These are phyloP conservation scores for Archips xylosteana DNA, from an alignment of 2,888 invertebrate genomes.

Conservation along the genomic window DNA sequence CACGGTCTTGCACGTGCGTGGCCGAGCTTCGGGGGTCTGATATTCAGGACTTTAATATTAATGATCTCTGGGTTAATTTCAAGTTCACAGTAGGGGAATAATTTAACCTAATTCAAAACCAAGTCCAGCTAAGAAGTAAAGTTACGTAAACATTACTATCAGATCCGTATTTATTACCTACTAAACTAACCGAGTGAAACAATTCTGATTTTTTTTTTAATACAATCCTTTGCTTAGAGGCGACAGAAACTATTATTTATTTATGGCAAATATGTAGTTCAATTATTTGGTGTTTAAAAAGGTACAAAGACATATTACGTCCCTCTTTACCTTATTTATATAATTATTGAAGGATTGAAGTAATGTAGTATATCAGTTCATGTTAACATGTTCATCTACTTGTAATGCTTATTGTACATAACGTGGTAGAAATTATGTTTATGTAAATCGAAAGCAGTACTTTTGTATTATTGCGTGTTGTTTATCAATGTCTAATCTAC, in stretches of 20 bases:
- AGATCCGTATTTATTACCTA: too few species aligned
- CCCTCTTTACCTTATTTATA: neutral
- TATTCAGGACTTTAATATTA: slow-evolving; percentile 45
- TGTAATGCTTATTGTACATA: neutral
- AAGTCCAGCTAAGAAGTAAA: neutral
- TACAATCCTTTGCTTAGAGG: too few species aligned
- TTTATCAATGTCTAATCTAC: slow-evolving; percentile 28
- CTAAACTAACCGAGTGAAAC: too few species aligned
- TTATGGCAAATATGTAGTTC: neutral
- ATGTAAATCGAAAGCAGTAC: slow-evolving; percentile 24
- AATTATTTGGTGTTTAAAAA: neutral
- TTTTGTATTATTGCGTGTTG: slow-evolving; percentile 27
- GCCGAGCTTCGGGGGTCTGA: slow-evolving; percentile 45
- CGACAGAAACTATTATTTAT: too few species aligned
- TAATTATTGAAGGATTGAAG: too few species aligned
- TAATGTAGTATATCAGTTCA: neutral
- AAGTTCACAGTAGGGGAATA: neutral
- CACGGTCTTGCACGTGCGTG: slow-evolving; percentile 60
- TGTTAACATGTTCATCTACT: neutral
- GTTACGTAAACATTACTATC: neutral
- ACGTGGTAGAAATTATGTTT: slow-evolving; percentile 11
- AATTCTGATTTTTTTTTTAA: too few species aligned
- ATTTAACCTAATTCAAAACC: neutral
- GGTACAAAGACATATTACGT: neutral
- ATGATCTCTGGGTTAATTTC: slow-evolving; percentile 1